phyloP scores from a whole-genome alignment of 1,140 invertebrate species.

The Drosophila nannoptera region DNA sequence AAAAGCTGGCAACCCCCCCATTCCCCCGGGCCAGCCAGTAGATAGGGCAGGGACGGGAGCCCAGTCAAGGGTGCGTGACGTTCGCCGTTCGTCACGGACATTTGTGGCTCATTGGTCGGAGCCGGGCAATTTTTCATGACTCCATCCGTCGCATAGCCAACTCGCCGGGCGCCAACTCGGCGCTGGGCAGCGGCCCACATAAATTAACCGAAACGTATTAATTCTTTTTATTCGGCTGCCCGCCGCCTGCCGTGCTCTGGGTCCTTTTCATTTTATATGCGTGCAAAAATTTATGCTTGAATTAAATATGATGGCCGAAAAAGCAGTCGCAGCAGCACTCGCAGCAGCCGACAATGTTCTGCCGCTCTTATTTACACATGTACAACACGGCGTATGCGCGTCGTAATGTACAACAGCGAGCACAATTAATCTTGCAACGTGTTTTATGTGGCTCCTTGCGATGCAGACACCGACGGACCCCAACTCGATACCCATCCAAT shows the following conservation, averaged over 20 bases:
- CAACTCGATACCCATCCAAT: constrained; percentile 1
- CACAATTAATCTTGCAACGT: constrained; percentile 76
- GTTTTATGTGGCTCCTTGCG: constrained; percentile 54
- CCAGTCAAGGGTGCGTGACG: constrained; percentile 29
- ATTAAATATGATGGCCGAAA: constrained; percentile 77
- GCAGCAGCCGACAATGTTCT: constrained; percentile 41
- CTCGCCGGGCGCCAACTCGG: constrained; percentile 3
- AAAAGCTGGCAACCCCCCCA: too few species aligned
- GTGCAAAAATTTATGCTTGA: constrained; percentile 77
- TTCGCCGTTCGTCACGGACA: constrained; percentile 62
- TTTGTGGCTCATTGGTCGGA: constrained; percentile 72
- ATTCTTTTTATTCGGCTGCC: constrained; percentile 63
- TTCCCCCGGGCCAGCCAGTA: background rate
- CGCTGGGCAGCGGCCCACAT: constrained; percentile 45
- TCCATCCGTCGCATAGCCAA: constrained; percentile 12
- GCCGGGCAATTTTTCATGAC: constrained; percentile 68
- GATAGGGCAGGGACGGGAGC: background rate
- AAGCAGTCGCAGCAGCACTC: constrained; percentile 52
- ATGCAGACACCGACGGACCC: constrained; percentile 10
- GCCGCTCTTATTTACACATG: constrained; percentile 67
- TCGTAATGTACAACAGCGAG: constrained; percentile 71
- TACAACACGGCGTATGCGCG: constrained; percentile 72
- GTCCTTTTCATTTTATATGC: constrained; percentile 65
- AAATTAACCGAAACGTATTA: constrained; percentile 77
- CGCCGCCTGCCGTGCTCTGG: constrained; percentile 7